Percentiles rank a stretch among this genome's conserved stretches.
These are phyloP conservation scores for Mycogona germanica DNA, from an alignment of 2,888 invertebrate species.

Conservation along the genomic window DNA sequence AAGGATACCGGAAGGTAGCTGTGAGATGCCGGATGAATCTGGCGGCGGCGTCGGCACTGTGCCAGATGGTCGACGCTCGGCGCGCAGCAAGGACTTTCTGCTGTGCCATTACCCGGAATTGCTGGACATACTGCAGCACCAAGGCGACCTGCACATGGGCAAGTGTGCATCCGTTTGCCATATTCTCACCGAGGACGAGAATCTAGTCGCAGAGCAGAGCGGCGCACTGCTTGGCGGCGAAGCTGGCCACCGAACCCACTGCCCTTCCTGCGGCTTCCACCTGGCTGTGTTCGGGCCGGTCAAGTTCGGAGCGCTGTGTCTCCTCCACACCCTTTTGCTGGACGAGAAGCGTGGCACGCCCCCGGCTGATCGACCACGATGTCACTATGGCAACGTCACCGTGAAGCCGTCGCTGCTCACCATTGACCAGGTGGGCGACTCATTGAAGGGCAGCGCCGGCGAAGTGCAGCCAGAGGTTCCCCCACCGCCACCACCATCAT, in stretches of 20 bases:
- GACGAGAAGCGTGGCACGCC: not conserved
- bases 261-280: not conserved
- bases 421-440: too few relatives aligned
- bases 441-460: too few relatives aligned
- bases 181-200: not conserved
- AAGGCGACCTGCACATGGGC: not conserved
- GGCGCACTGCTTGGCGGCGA: not conserved
- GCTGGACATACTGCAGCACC: not conserved
- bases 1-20: too few relatives aligned
- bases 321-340: conserved; percentile 1
- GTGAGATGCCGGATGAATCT: too few relatives aligned
- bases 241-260: not conserved
- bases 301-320: conserved; percentile 8
- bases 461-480: too few relatives aligned
- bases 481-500: too few relatives aligned
- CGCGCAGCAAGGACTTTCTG: too few relatives aligned
- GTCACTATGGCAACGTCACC: not conserved
- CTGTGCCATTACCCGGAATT: not conserved
- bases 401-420: not conserved
- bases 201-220: not conserved
- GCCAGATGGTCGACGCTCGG: too few relatives aligned
- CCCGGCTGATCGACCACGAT: not conserved
- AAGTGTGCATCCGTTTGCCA: not conserved
- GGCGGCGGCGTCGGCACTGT: too few relatives aligned
- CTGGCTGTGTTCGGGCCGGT: not conserved